Evolutionary conservation across 30 jellyfish, hydroid and myxozoan species (phyloP).

Genomic region (Nemopilema nomurai): DNA sequence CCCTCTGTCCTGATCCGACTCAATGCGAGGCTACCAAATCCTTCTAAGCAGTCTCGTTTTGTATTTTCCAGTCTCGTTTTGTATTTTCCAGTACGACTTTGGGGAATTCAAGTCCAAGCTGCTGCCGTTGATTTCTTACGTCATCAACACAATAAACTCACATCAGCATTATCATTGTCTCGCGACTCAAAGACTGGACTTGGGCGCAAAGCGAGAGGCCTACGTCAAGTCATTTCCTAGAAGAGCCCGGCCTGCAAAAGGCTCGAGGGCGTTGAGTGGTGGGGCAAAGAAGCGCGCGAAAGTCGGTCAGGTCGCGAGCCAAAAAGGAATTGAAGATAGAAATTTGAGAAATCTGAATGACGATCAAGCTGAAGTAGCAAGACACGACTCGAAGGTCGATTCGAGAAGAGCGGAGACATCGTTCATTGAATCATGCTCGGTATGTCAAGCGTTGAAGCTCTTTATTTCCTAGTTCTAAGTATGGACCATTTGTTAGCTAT

Average conservation of each 20-base stretch:
- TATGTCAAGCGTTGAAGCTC: background rate
- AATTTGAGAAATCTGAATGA: background rate
- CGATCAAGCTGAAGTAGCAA: background rate
- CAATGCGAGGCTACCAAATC: too few species aligned
- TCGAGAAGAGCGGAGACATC: constrained; percentile 25
- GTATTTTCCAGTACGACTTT: constrained; percentile 50
- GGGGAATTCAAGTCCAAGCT: constrained; percentile 6
- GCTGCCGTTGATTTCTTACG: constrained; percentile 38
- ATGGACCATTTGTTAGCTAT: too few species aligned
- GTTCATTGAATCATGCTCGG: background rate
- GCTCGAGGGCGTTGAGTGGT: constrained; percentile 7
- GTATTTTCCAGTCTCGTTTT: background rate
- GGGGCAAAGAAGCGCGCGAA: constrained; percentile 8
- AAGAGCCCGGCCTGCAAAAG: constrained; percentile 4
- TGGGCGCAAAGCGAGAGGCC: constrained; percentile 13
- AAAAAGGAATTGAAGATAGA: constrained; percentile 16
- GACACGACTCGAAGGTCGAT: constrained; percentile 16
- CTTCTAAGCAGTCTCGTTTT: background rate
- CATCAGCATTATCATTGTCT: constrained; percentile 64
- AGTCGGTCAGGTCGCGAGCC: background rate
- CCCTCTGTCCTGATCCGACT: too few species aligned
- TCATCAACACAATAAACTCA: constrained; percentile 55
- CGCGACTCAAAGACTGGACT: constrained; percentile 4
- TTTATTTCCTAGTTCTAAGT: too few species aligned
- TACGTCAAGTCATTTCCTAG: constrained; percentile 27